phyloP scores from a whole-genome alignment of 2,888 invertebrate species.

The Ophion ventricosus region DNA sequence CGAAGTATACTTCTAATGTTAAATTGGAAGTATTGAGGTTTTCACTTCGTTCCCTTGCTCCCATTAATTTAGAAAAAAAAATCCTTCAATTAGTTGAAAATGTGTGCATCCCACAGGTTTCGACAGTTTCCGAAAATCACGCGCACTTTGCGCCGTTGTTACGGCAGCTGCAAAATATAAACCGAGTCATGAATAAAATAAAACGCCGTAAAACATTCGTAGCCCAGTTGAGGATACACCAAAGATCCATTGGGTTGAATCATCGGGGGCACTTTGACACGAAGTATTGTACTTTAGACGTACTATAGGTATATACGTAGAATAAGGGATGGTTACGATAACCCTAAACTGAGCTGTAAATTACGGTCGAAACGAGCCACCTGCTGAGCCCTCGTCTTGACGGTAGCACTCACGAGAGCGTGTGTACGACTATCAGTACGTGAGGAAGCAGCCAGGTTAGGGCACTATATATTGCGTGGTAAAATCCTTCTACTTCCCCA shows the following conservation, averaged over 20 bases:
- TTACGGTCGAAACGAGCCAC: slow-evolving; percentile 76
- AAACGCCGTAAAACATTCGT: background rate
- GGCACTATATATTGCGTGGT: slow-evolving; percentile 9
- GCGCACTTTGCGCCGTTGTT: background rate
- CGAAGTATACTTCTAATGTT: too few relatives aligned
- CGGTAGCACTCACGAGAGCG: slow-evolving; percentile 30
- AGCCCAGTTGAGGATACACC: background rate
- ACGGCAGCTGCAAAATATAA: background rate
- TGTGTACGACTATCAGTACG: slow-evolving; percentile 45
- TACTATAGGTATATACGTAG: slow-evolving; percentile 26
- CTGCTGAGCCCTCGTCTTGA: slow-evolving; percentile 73
- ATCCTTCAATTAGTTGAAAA: background rate
- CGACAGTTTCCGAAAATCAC: background rate
- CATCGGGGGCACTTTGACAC: slow-evolving; percentile 1
- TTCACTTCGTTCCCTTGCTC: too few relatives aligned
- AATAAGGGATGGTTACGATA: slow-evolving; percentile 62
- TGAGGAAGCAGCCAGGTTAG: slow-evolving; percentile 25
- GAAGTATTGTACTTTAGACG: slow-evolving; percentile 12
- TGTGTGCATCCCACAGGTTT: background rate
- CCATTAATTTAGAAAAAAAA: background rate
- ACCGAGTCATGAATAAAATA: background rate
- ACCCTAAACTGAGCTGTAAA: slow-evolving; percentile 71
- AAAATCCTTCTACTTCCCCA: slow-evolving; percentile 22
- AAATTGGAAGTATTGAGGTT: too few relatives aligned
- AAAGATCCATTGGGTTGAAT: background rate